A percentile compares a stretch with the other conserved stretches of the same genome.
phyloP scores from a whole-genome alignment of 2,113 vertebrate genomes.

The Alces alces region DNA sequence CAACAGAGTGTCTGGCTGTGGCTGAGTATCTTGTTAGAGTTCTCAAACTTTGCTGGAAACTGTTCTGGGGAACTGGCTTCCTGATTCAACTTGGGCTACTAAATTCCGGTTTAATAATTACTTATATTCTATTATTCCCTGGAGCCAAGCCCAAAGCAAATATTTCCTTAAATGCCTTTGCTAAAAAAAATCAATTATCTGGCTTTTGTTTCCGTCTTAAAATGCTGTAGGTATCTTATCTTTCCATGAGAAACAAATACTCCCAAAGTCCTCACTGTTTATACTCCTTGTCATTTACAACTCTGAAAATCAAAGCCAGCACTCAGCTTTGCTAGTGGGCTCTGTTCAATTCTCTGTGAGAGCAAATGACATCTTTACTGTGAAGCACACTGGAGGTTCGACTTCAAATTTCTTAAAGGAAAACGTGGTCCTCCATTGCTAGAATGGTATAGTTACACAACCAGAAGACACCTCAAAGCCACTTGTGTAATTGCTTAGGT shows the following conservation, averaged over 20 bases:
- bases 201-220: conserved; percentile 22
- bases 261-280: neutral
- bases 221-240: conserved; percentile 26
- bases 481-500: neutral
- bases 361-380: neutral
- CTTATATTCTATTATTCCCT: neutral
- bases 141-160: conserved; percentile 15
- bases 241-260: conserved; percentile 39
- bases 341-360: neutral
- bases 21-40: neutral
- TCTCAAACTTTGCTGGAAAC: neutral
- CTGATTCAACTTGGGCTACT: neutral
- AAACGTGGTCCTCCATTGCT: neutral
- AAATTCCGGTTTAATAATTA: conserved; percentile 48
- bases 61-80: neutral
- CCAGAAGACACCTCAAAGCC: neutral
- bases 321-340: neutral
- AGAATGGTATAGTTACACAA: neutral
- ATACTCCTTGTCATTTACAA: conserved; percentile 24
- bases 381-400: neutral
- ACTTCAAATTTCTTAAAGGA: conserved; percentile 25
- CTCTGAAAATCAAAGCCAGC: neutral
- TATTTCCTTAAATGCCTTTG: conserved; percentile 41
- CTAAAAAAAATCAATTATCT: conserved; percentile 25
- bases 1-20: neutral